Base-by-base conservation (phyloP, 2,888 invertebrate genomes). In the Micoletzkya japonica region DNA sequence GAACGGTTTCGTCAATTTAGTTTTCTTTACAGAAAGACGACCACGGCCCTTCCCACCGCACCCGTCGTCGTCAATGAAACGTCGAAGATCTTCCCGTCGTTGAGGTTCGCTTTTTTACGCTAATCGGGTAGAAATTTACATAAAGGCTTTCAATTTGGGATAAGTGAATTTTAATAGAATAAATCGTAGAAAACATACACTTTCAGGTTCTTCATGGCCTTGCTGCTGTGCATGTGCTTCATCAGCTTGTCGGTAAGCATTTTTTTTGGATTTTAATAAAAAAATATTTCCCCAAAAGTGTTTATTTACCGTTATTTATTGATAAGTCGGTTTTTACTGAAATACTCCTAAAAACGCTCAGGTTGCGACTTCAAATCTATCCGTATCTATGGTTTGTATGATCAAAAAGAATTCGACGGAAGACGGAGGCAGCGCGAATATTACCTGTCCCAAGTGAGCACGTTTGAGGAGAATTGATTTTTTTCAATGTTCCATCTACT, bases 381-480 rank as follows among this genome's bases (percentile, higher is more conserved):
- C 75, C 3, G 75, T 77, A 32, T 74, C 74, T 20, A 81, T 82
- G 80, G 79, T 81, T 14, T 82, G 81, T 70, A 82, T 82, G 82
- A 76, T 81, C 1, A 74, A 72, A 57, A 80, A 76, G 67, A 64
- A 58, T n/a, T 24, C 44, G 20, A 44, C 44, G 20, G 44, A 44
- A 20, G 44, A 44, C 20, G 44, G 20, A 44, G 20, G 10, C 10
- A 44, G 10, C 44, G 39, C 32, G 28, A 61, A 61, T 49, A 34
- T 36, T 14, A 44, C 61, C 17, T 61, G 61, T 61, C 61, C 61
- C 2, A 61, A 44, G 61, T 61, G 26, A 61, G 61, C 6, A 52
- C 24, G n/a, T 52, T 24, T 6, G 10, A n/a, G 17, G n/a, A 52
- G 20, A n/a, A n/a, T n/a, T 6, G 24, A n/a, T 52, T 6, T 6